Base-by-base conservation (phyloP, 2,888 invertebrate genomes). In the Troilus luridus region DNA sequence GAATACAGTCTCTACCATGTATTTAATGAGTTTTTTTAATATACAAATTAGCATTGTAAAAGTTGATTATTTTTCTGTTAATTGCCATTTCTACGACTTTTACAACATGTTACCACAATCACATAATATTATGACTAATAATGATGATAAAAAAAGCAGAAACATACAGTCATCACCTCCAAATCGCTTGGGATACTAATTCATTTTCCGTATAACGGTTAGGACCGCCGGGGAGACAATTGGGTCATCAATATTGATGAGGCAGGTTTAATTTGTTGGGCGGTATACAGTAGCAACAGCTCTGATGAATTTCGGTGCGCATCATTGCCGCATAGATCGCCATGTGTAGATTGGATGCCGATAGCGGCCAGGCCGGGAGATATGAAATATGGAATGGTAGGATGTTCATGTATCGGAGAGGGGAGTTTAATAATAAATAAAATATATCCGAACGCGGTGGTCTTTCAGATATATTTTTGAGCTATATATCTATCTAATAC, bases 241-340 rank as follows among this genome's bases (percentile, higher is more conserved):
- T 64, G 64, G 64, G n/a, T 64, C 64, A 67, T 67, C 67, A 67
- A 67, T 67, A 67, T 67, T 67, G 67, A 67, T 67, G 67, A 24
- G 14, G 67, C 24, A 24, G 67, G 67, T 67, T 67, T 67, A 67
- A 67, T 67, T 67, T 67, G 67, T 67, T 67, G 67, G 67, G 0
- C 24, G 41, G 24, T 67, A 67, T 67, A 67, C 67, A 67, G 24
- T 24, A 67, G 67, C 67, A 67, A 67, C 67, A 67, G 67, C 24
- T 67, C 10, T 10, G 67, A 67, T 67, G 67, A 67, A 67, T 67
- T 67, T 67, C 8, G 24, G 67, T 67, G 67, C 67, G 67, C 67
- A 67, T 67, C 67, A 67, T 10, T 67, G 67, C 67, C 24, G 12
- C 12, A n/a, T 6, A 67, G 24, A 67, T 24, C 5, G 67, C 67